Conservation (phyloP, 2,113 vertebrate species). For the Chloroceryle aenea region DNA sequence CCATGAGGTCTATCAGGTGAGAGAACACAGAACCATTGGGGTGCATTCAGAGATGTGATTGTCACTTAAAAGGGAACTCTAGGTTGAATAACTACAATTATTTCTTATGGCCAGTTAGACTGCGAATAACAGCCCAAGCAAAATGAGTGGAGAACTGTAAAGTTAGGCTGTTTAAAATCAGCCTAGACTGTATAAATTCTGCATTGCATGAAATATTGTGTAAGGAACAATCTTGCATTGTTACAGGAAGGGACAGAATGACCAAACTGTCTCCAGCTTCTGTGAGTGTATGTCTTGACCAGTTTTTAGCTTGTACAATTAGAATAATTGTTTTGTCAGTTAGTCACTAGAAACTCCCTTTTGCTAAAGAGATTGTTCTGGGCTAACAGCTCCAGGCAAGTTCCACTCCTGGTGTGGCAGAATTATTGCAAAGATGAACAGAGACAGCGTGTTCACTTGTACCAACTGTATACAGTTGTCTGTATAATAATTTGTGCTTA, state of each 20-base stretch:
- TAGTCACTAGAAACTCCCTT: neutral
- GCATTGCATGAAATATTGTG: neutral
- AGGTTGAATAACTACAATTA: neutral
- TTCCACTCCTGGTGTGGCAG: neutral
- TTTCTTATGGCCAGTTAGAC: neutral
- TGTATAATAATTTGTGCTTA: fast-evolving
- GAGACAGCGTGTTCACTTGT: neutral
- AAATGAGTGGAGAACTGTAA: neutral
- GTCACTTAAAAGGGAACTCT: neutral
- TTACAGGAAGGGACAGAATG: neutral
- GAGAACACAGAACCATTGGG: neutral
- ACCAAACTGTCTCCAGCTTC: neutral
- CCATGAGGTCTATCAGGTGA: neutral
- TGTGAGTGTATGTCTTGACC: neutral
- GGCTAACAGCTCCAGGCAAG: neutral
- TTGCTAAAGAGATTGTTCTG: neutral
- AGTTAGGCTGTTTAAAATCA: neutral
- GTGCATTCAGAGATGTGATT: neutral
- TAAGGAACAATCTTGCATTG: neutral
- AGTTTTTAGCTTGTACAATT: neutral
- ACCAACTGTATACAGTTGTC: neutral
- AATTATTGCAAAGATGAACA: neutral
- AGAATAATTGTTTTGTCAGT: neutral
- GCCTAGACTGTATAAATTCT: neutral
- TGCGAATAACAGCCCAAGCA: neutral